phyloP scores from a whole-genome alignment of 1,140 invertebrate species.

The Uloborus diversus region DNA sequence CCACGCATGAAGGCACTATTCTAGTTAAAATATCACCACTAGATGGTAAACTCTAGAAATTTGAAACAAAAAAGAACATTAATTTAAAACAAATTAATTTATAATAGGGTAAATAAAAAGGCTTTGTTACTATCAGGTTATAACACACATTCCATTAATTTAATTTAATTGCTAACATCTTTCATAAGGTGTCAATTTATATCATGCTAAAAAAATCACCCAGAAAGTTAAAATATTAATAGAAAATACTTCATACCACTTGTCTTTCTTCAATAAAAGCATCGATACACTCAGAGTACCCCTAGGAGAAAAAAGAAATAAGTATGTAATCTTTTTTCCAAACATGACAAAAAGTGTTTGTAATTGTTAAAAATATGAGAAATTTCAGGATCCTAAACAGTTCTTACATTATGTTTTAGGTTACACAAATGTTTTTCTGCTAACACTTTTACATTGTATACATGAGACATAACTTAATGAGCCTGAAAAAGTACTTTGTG shows the following conservation, averaged over 20 bases:
- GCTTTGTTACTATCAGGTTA: too few relatives aligned
- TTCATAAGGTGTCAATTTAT: too few relatives aligned
- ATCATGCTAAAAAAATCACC: too few relatives aligned
- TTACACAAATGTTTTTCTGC: too few relatives aligned
- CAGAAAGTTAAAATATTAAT: background rate
- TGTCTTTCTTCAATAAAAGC: conserved; percentile 97
- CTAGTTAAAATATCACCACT: conserved; percentile 91
- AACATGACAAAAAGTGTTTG: background rate
- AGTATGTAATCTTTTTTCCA: background rate
- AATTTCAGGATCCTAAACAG: too few relatives aligned
- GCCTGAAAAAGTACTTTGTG: too few relatives aligned
- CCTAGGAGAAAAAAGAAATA: conserved; percentile 65
- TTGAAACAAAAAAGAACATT: background rate
- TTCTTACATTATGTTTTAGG: too few relatives aligned
- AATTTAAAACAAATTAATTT: background rate
- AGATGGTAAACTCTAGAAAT: conserved; percentile 72
- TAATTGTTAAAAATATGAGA: background rate
- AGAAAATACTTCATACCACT: conserved; percentile 71
- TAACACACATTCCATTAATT: too few relatives aligned
- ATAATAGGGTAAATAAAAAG: too few relatives aligned
- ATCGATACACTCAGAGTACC: conserved; percentile 95
- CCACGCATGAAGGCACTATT: conserved; percentile 88
- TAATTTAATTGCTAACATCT: too few relatives aligned
- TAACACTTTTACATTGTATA: too few relatives aligned
- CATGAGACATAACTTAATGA: too few relatives aligned